phyloP scores from a whole-genome alignment of 2,888 invertebrate species.

The Latrodectus elegans region DNA sequence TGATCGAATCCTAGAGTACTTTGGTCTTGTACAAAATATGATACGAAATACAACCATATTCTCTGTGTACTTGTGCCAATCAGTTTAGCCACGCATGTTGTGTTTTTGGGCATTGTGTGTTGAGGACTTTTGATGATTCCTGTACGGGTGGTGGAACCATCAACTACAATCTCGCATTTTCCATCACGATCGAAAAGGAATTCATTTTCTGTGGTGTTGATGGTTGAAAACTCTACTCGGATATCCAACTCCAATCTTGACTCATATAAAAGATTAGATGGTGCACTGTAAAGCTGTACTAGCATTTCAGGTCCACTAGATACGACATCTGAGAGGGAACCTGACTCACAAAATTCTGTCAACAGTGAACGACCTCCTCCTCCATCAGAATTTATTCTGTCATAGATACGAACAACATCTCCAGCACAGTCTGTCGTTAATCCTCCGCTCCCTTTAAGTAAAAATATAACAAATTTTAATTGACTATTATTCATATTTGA shows the following conservation, averaged over 20 bases:
- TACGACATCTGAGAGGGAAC: constrained; percentile 86
- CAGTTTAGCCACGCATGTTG: constrained; percentile 87
- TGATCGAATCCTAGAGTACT: constrained; percentile 59
- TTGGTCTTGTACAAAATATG: constrained; percentile 84
- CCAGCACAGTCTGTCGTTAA: constrained; percentile 70
- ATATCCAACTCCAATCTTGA: constrained; percentile 84
- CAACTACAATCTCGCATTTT: constrained; percentile 55
- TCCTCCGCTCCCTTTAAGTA: constrained; percentile 41
- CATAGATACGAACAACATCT: constrained; percentile 82
- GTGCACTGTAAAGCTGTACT: constrained; percentile 86
- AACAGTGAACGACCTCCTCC: constrained; percentile 82
- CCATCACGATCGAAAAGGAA: constrained; percentile 70
- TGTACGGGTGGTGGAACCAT: constrained; percentile 39
- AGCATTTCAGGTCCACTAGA: constrained; percentile 86
- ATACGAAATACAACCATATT: constrained; percentile 90
- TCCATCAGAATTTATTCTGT: constrained; percentile 82
- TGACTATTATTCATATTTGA: background rate
- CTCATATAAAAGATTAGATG: constrained; percentile 86
- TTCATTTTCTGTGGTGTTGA: constrained; percentile 69
- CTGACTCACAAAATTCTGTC: constrained; percentile 87
- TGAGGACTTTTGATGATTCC: constrained; percentile 65
- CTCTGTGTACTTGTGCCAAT: constrained; percentile 75
- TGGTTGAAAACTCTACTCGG: constrained; percentile 84
- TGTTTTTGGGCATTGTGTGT: constrained; percentile 86
- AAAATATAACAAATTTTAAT: background rate